A percentile compares a stretch with the other conserved stretches of the same genome.
phyloP scores from a whole-genome alignment of 2,797 vertebrate genomes.

The Sebastes dallii region DNA sequence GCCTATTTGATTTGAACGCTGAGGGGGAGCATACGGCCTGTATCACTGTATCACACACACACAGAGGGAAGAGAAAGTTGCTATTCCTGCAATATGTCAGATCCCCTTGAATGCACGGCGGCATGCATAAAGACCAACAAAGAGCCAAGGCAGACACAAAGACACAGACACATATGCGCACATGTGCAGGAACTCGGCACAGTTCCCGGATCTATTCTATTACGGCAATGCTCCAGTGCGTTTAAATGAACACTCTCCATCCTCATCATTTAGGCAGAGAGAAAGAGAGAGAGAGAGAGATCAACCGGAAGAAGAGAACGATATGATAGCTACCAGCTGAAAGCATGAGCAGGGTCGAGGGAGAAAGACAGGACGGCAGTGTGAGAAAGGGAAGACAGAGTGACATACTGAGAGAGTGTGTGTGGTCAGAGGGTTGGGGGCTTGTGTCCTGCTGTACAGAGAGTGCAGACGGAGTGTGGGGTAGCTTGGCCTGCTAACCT shows the following conservation, averaged over 20 bases:
- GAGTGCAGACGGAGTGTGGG: constrained; percentile 69
- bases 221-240: constrained; percentile 10
- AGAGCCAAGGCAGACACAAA: constrained; percentile 20
- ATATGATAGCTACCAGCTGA: background rate
- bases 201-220: constrained; percentile 18
- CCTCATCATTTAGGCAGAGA: constrained; percentile 15
- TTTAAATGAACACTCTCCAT: constrained; percentile 33
- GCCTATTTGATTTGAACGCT: constrained; percentile 74
- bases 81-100: constrained; percentile 58
- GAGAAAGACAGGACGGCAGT: background rate
- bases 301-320: background rate
- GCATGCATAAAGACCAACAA: constrained; percentile 30
- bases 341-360: background rate
- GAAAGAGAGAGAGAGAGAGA: background rate
- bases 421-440: constrained; percentile 40
- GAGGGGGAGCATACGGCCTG: constrained; percentile 64
- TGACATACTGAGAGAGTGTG: constrained; percentile 25
- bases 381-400: constrained; percentile 6
- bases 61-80: constrained; percentile 41
- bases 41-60: constrained; percentile 59
- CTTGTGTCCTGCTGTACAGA: constrained; percentile 50
- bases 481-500: constrained; percentile 74
- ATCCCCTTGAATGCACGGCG: constrained; percentile 40
- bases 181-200: constrained; percentile 10
- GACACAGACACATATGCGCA: constrained; percentile 12